A percentile compares a stretch with the other conserved stretches of the same genome.
Conservation (phyloP, 2,113 vertebrate species). For the Grallaria varia region DNA sequence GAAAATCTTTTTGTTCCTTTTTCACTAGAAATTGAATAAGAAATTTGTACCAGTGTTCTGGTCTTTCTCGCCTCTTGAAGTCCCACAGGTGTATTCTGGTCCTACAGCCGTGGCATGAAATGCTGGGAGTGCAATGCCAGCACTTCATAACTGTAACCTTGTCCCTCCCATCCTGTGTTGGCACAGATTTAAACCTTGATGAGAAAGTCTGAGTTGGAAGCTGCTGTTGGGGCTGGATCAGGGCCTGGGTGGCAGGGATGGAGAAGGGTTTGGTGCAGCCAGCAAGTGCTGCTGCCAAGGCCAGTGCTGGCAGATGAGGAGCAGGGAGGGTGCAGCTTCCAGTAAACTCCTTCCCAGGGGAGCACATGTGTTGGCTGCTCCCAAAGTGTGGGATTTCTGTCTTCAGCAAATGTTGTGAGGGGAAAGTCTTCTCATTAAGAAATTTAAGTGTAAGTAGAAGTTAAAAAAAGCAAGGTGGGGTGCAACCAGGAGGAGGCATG, state of each 20-base stretch:
- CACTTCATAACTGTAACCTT: rapidly evolving
- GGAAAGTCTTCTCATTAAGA: neutral
- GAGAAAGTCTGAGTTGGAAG: neutral
- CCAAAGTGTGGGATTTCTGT: neutral
- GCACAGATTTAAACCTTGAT: neutral
- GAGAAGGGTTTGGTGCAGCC: neutral
- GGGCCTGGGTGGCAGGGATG: neutral
- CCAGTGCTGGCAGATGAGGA: neutral
- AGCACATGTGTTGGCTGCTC: neutral
- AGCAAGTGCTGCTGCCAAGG: neutral
- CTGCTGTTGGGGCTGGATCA: neutral
- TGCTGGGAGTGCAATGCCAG: neutral
- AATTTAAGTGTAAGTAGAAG: neutral
- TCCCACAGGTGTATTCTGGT: neutral
- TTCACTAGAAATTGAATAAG: neutral
- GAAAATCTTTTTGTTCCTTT: neutral
- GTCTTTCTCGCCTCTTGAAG: neutral
- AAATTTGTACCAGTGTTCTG: neutral
- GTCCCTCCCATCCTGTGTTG: neutral
- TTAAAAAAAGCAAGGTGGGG: neutral
- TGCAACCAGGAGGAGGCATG: neutral
- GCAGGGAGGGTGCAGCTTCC: neutral
- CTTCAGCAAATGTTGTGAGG: neutral
- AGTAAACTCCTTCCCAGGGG: neutral
- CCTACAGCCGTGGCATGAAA: neutral